Conservation (phyloP, 2,888 invertebrate genomes). For the Thymelicus acteon region DNA sequence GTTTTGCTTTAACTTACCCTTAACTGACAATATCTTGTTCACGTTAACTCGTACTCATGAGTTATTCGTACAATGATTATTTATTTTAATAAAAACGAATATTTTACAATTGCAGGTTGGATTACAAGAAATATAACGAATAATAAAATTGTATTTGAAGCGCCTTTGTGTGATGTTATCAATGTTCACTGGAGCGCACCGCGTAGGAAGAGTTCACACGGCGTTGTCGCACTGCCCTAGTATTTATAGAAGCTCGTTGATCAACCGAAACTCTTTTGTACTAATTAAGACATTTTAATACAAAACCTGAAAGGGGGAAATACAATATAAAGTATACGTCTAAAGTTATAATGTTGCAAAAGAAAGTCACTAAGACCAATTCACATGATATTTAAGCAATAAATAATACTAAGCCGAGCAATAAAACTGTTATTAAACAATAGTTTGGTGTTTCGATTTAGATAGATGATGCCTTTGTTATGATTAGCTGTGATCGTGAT, state of each 20-base stretch:
- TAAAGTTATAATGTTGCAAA: neutral
- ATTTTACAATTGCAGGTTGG: constrained; percentile 69
- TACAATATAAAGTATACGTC: constrained; percentile 16
- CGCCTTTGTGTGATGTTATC: constrained; percentile 57
- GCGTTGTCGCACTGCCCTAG: constrained; percentile 39
- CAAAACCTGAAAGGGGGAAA: constrained; percentile 17
- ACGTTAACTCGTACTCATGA: no score
- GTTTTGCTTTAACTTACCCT: no score
- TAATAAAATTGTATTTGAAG: constrained; percentile 51
- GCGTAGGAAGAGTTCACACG: constrained; percentile 31
- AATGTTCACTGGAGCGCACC: constrained; percentile 42
- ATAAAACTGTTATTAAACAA: neutral
- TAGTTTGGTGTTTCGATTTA: constrained; percentile 5
- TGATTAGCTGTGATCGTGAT: constrained; percentile 10
- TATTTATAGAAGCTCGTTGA: constrained; percentile 34
- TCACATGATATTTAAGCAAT: neutral
- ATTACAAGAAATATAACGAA: constrained; percentile 84
- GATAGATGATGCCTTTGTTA: constrained; percentile 2
- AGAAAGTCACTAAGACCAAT: neutral
- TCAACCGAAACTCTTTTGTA: constrained; percentile 32
- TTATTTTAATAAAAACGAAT: neutral
- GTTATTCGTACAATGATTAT: no score
- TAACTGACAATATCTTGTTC: no score
- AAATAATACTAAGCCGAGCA: neutral
- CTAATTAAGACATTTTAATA: constrained; percentile 22